A percentile compares a stretch with the other conserved stretches of the same genome.
Conservation (phyloP, 2,888 invertebrate species). For the Amphiduros pacificus region DNA sequence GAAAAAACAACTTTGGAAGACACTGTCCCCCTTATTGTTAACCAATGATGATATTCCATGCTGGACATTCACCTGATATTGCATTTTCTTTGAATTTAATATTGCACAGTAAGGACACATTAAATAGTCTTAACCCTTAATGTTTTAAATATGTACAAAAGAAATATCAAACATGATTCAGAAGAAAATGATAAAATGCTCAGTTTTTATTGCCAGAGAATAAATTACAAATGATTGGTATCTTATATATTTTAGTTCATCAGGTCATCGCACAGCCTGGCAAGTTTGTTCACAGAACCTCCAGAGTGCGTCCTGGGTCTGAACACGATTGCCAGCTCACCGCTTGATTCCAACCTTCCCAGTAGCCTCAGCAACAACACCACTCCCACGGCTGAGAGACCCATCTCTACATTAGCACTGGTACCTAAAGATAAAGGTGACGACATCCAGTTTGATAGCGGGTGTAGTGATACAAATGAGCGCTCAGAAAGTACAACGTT, state of each 20-base stretch:
- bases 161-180: too few species aligned
- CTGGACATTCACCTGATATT: too few species aligned
- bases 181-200: too few species aligned
- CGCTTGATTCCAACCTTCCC: constrained; percentile 44
- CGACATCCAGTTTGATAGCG: background rate
- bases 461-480: constrained; percentile 21
- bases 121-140: too few species aligned
- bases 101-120: too few species aligned
- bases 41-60: too few species aligned
- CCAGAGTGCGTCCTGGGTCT: constrained; percentile 29
- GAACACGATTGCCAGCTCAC: constrained; percentile 53
- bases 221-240: background rate
- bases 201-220: too few species aligned
- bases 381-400: background rate
- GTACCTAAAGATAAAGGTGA: background rate
- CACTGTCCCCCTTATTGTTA: too few species aligned
- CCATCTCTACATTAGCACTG: background rate
- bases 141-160: too few species aligned
- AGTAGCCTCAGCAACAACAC: background rate
- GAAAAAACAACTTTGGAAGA: too few species aligned
- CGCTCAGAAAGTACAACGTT: constrained; percentile 2
- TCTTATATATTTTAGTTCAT: constrained; percentile 8
- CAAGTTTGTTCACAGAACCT: constrained; percentile 19
- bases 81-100: too few species aligned
- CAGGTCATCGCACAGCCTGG: constrained; percentile 4